Base-by-base conservation (phyloP, 2,113 vertebrate species). In the Myotis davidii region DNA sequence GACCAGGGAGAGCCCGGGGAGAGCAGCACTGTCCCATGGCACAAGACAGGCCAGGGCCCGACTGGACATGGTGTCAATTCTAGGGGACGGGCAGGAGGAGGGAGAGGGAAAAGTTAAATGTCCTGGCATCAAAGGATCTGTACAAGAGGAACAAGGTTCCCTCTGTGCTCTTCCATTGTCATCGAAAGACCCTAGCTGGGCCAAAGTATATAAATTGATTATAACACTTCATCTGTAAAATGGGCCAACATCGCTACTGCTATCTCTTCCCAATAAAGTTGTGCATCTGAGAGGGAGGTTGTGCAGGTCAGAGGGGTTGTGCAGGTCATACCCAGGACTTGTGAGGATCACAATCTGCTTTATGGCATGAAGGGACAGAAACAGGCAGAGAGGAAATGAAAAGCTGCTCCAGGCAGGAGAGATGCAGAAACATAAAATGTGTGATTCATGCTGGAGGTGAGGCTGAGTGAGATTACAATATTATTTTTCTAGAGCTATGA, bases 281-380 rank as follows among this genome's bases (percentile, higher is more conserved):
- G 56, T 59, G 56, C 70, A 42, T 37, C 42, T 42, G 69, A 42
- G 21, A 3, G 37, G 34, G 21, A 39, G 37, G 8, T 0, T n/a
- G 23, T 13, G 50, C 11, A 34, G 64, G 32, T 85, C 90, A 67
- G 11, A 25, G n/a, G 29, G 67, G 29, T 3, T 0, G 5, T 11
- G 8, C 10, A 4, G 48, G 14, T 70, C 34, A 18, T 1, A 23
- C 29, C 17, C 5, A 0, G 29, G 21, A 6, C 1, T 9, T 16
- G 0, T 39, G 56, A 56, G 6, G 16, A 21, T 27, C 59, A 9
- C 18, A 6, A 6, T 48, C 54, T 50, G 56, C 18, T 3, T 32
- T 52, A 25, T 5, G 11, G 37, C 23, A 6, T 9, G 52, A 23
- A 0, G 2, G 59, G 27, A 3, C 1, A 2, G 0, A 1, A 52